These are phyloP conservation scores for Wiebesia pumilae DNA, from an alignment of 1,140 invertebrate species.

Conservation along the genomic window DNA sequence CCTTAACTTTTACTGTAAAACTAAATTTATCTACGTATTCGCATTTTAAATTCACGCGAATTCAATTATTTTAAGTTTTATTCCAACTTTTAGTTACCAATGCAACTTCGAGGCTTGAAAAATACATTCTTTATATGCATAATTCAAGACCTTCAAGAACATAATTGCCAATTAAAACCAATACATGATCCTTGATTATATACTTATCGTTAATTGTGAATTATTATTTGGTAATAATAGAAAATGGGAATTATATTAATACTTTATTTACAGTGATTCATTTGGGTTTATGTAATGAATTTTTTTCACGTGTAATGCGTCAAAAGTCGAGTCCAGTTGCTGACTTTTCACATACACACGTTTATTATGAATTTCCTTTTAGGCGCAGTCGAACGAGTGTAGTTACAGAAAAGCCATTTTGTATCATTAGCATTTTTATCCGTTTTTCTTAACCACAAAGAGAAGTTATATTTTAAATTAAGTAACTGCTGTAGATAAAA, in stretches of 20 bases:
- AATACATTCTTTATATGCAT: not conserved
- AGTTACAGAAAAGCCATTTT: constrained; percentile 6
- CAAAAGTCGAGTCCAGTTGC: not conserved
- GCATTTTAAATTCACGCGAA: not conserved
- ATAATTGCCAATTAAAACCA: not conserved
- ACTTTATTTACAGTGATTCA: constrained; percentile 16
- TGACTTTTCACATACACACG: constrained; percentile 55
- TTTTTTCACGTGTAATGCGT: not conserved
- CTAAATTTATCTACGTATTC: not conserved
- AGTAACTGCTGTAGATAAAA: not conserved
- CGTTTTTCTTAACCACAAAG: constrained; percentile 11
- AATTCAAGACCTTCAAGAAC: too few species aligned
- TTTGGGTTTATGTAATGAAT: constrained; percentile 15
- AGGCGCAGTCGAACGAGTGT: not conserved
- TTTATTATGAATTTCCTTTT: not conserved
- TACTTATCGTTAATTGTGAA: not conserved
- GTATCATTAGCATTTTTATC: constrained; percentile 14
- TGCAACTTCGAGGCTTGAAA: not conserved
- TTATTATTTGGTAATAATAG: not conserved
- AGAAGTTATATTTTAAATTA: constrained; percentile 17
- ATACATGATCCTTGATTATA: not conserved
- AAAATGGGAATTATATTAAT: not conserved
- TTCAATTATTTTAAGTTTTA: too few species aligned
- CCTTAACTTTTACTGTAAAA: not conserved
- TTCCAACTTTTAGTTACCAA: too few species aligned